phyloP scores from a whole-genome alignment of 2,113 vertebrate species.

The Scatophagus argus region DNA sequence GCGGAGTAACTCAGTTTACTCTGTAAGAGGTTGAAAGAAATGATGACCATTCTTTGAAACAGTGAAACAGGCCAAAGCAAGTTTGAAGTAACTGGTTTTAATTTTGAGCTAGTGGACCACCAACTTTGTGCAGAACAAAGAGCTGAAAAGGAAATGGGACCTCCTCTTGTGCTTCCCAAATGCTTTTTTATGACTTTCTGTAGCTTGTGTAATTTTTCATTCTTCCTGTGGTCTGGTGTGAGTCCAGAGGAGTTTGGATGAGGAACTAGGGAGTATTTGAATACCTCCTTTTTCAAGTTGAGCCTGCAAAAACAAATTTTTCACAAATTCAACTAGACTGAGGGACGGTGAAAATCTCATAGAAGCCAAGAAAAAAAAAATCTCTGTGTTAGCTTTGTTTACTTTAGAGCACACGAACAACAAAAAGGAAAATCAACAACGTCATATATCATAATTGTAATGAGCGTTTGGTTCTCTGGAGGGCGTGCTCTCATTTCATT shows the following conservation, averaged over 20 bases:
- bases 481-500: constrained; percentile 49
- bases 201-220: constrained; percentile 56
- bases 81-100: not conserved
- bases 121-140: constrained; percentile 48
- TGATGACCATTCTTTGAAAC: not conserved
- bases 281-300: constrained; percentile 6
- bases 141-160: constrained; percentile 49
- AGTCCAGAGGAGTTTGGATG: constrained; percentile 34
- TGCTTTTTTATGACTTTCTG: constrained; percentile 49
- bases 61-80: not conserved
- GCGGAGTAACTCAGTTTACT: constrained; percentile 29
- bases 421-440: not conserved
- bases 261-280: constrained; percentile 24
- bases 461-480: constrained; percentile 53
- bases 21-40: not conserved
- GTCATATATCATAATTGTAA: constrained; percentile 27
- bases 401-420: not conserved
- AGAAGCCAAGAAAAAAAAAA: not conserved
- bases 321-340: constrained; percentile 11
- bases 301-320: constrained; percentile 10
- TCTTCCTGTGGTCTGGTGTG: constrained; percentile 61
- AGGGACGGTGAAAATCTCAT: not conserved
- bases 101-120: constrained; percentile 52
- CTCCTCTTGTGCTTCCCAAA: constrained; percentile 49
- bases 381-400: not conserved